These are phyloP conservation scores for Melanchra persicariae DNA, from an alignment of 2,888 invertebrate species.

Conservation along the genomic window DNA sequence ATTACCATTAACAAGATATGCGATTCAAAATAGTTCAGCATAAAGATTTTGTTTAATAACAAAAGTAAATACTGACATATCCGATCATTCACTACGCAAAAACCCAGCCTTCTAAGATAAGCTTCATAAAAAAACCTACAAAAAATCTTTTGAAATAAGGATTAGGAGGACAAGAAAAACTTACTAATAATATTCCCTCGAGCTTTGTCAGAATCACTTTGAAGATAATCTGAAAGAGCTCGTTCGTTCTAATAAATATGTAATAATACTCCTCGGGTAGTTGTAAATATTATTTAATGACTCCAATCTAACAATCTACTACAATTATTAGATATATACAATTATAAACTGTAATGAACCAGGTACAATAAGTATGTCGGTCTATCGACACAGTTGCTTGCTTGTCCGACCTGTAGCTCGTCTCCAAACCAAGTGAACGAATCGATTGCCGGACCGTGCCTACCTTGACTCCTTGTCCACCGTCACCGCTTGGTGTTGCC, in stretches of 20 bases:
- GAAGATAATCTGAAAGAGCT: slow-evolving; percentile 41
- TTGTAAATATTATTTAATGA: too few species aligned
- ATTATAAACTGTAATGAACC: too few species aligned
- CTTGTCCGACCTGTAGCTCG: too few species aligned
- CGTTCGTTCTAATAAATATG: slow-evolving; percentile 14
- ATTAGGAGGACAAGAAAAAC: slow-evolving; percentile 1
- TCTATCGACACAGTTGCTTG: too few species aligned
- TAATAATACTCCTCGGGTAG: too few species aligned
- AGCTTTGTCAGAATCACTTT: slow-evolving; percentile 41
- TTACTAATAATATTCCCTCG: slow-evolving; percentile 6
- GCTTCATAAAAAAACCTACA: slow-evolving; percentile 5
- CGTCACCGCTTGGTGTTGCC: too few species aligned
- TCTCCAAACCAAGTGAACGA: too few species aligned
- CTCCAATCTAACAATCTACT: too few species aligned
- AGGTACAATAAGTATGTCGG: too few species aligned
- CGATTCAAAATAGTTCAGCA: neutral
- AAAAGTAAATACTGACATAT: neutral
- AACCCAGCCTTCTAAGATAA: slow-evolving; percentile 9
- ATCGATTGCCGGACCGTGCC: too few species aligned
- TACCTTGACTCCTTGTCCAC: too few species aligned
- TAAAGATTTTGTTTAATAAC: neutral
- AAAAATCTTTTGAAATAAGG: slow-evolving; percentile 16
- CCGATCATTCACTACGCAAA: slow-evolving; percentile 10
- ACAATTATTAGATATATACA: too few species aligned
- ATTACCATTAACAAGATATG: neutral